Conservation (phyloP, 1,140 invertebrate species). For the Chironomus tepperi region DNA sequence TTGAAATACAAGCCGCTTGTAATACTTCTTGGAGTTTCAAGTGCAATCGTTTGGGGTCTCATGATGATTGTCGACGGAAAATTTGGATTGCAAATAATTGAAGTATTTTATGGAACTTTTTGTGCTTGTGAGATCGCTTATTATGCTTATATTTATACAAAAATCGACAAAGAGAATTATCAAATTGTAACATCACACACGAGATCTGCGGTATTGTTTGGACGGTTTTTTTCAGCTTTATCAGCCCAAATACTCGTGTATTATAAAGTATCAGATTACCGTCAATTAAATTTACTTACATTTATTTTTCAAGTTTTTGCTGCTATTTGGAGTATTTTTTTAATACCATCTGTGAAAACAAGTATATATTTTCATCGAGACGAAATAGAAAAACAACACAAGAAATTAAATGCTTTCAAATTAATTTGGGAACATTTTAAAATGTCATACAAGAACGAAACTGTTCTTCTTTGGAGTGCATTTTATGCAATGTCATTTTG, state of each 20-base stretch:
- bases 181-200: slow-evolving; percentile 66
- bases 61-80: slow-evolving; percentile 62
- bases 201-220: slow-evolving; percentile 57
- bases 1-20: slow-evolving; percentile 75
- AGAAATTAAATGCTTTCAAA: slow-evolving; percentile 31
- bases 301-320: slow-evolving; percentile 56
- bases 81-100: slow-evolving; percentile 50
- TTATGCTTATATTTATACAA: slow-evolving; percentile 88
- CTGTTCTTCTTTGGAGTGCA: slow-evolving; percentile 61
- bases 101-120: slow-evolving; percentile 70
- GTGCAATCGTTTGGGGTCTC: slow-evolving; percentile 60
- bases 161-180: slow-evolving; percentile 67
- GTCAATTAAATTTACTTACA: slow-evolving; percentile 61
- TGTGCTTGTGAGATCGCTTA: slow-evolving; percentile 86
- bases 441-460: slow-evolving; percentile 48
- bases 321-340: slow-evolving; percentile 58
- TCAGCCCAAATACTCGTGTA: slow-evolving; percentile 54
- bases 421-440: slow-evolving; percentile 52
- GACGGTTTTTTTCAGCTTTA: slow-evolving; percentile 54
- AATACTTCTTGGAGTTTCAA: slow-evolving; percentile 59
- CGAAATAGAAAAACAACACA: not conserved
- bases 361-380: slow-evolving; percentile 1
- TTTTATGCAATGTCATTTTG: slow-evolving; percentile 64
- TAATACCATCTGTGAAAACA: slow-evolving; percentile 62
- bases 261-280: slow-evolving; percentile 50